phyloP scores from a whole-genome alignment of 2,797 vertebrate species.

The Dromococcyx pavoninus region DNA sequence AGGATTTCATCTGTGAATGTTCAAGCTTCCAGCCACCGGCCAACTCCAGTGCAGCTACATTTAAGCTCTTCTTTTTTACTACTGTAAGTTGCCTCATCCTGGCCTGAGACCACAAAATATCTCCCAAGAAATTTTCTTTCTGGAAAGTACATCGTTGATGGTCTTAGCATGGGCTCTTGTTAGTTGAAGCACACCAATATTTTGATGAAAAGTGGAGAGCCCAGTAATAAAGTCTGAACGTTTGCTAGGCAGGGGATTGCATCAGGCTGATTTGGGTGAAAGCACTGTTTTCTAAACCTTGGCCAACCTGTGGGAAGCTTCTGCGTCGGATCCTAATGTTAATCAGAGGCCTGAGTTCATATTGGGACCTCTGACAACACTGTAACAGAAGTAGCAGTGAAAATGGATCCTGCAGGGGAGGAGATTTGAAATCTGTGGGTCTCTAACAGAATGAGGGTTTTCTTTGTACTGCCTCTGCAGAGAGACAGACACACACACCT shows the following conservation, averaged over 20 bases:
- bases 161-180: neutral
- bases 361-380: neutral
- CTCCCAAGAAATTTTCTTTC: conserved; percentile 39
- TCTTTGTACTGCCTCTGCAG: neutral
- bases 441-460: neutral
- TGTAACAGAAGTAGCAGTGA: neutral
- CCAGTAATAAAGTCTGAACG: neutral
- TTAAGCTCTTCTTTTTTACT: conserved; percentile 15
- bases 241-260: neutral
- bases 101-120: neutral
- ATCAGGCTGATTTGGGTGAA: neutral
- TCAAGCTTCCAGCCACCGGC: conserved; percentile 3
- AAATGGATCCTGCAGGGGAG: neutral
- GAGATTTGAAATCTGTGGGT: neutral
- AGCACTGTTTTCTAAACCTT: neutral
- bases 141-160: neutral
- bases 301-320: neutral
- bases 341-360: neutral
- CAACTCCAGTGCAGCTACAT: neutral
- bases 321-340: neutral
- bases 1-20: conserved; percentile 27
- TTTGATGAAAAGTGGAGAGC: neutral
- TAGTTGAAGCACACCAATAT: neutral
- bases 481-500: neutral
- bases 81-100: conserved; percentile 13